Conservation (phyloP, 2,113 vertebrate species). For the Phalacrocorax carbo region DNA sequence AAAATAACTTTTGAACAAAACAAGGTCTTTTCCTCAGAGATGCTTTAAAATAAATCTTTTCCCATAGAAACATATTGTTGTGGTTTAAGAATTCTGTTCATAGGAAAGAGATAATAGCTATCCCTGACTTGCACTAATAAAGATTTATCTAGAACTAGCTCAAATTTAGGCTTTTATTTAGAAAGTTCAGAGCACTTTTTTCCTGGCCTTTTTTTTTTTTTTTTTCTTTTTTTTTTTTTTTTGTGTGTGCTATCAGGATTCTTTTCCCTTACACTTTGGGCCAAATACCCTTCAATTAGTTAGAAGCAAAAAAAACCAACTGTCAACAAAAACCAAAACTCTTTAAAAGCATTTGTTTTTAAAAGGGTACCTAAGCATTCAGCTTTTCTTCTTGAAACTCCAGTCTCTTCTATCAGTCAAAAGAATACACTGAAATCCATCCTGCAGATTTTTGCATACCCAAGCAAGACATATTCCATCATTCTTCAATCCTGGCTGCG, state of each 20-base stretch:
- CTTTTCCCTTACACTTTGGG: not conserved
- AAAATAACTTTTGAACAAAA: not conserved
- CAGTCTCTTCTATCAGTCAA: not conserved
- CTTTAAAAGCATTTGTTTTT: not conserved
- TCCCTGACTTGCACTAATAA: not conserved
- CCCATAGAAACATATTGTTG: not conserved
- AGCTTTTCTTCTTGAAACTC: not conserved
- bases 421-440: not conserved
- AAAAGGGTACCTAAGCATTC: not conserved
- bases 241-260: not conserved
- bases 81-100: not conserved
- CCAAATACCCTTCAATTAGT: not conserved
- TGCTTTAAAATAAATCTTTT: not conserved
- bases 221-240: not conserved
- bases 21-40: not conserved
- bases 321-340: not conserved
- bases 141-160: not conserved
- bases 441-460: not conserved
- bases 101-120: not conserved
- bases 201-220: not conserved
- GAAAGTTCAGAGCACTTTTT: not conserved
- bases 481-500: not conserved
- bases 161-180: not conserved
- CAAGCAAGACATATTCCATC: not conserved
- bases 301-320: not conserved